Conservation (phyloP, 2,113 vertebrate genomes). For the Fukomys damarensis region DNA sequence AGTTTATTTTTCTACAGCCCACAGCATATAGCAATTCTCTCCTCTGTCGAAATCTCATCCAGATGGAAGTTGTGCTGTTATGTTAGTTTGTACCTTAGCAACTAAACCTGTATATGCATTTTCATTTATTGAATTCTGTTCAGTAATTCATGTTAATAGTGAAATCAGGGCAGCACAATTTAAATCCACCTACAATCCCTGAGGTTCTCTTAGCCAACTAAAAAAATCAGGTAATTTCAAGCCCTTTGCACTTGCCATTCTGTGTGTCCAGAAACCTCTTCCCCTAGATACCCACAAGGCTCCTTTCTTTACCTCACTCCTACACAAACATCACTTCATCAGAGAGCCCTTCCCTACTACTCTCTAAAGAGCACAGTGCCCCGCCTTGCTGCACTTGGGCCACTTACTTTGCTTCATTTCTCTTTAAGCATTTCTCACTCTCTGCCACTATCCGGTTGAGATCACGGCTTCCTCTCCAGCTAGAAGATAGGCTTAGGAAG, state of each 20-base stretch:
- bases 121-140: slow-evolving; percentile 4
- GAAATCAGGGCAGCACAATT: slow-evolving; percentile 22
- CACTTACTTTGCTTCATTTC: background rate
- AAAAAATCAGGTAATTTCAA: background rate
- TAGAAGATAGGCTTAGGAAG: background rate
- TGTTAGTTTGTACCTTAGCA: background rate
- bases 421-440: background rate
- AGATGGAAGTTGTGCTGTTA: background rate
- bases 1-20: background rate
- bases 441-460: background rate
- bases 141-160: slow-evolving; percentile 52
- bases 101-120: background rate
- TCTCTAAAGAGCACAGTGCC: background rate
- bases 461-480: background rate
- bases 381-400: too few species aligned
- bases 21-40: background rate
- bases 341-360: background rate
- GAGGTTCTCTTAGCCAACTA: background rate
- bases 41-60: background rate
- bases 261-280: background rate
- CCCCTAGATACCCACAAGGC: background rate
- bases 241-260: background rate
- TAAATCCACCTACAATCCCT: background rate
- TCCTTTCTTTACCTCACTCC: background rate
- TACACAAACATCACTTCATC: background rate